Evolutionary conservation across 2,888 invertebrate species (phyloP).

Genomic region (Agonopterix arenella): DNA sequence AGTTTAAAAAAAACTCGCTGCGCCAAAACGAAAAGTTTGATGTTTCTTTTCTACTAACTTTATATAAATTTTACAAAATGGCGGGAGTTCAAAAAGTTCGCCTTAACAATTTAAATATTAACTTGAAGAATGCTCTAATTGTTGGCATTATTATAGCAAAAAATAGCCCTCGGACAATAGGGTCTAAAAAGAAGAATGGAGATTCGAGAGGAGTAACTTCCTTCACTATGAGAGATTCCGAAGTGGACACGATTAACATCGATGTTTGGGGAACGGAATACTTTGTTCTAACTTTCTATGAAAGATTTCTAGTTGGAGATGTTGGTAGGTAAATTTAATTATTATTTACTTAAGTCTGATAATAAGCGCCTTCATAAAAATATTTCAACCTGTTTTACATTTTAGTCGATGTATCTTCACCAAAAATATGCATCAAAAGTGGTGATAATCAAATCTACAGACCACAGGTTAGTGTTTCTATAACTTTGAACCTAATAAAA

Average conservation of each 20-base stretch:
- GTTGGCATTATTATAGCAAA: constrained; percentile 81
- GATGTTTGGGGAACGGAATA: constrained; percentile 85
- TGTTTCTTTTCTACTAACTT: not conserved
- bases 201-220: constrained; percentile 83
- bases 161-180: constrained; percentile 73
- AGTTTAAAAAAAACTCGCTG: too few relatives aligned
- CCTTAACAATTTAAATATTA: constrained; percentile 58
- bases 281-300: constrained; percentile 78
- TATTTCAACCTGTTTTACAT: constrained; percentile 6
- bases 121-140: constrained; percentile 61
- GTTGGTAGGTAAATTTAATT: constrained; percentile 69
- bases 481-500: too few relatives aligned
- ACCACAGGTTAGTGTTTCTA: constrained; percentile 69
- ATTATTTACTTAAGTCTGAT: not conserved
- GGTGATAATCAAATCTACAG: constrained; percentile 78
- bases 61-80: constrained; percentile 30
- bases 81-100: constrained; percentile 60
- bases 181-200: constrained; percentile 66
- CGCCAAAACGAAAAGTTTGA: too few relatives aligned
- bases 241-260: constrained; percentile 83
- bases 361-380: not conserved
- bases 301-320: constrained; percentile 82
- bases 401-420: constrained; percentile 82
- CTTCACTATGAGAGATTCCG: constrained; percentile 85
- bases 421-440: constrained; percentile 77